Evolutionary conservation across 2,797 vertebrate species (phyloP), one percentile per base, ranked within the genome.

Genomic region (Syngnathus acus): DNA sequence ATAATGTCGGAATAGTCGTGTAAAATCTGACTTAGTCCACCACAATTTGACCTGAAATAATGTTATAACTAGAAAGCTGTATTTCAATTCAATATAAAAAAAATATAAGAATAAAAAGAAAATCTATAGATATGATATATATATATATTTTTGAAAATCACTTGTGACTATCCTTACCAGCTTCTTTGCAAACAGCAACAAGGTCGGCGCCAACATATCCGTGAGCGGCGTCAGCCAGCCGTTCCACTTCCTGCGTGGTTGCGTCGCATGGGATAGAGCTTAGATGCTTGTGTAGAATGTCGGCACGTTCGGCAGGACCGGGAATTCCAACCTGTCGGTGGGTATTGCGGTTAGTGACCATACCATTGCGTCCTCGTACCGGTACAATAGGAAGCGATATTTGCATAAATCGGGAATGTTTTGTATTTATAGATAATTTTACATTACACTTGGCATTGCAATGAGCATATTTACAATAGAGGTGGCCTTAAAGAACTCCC

Each of bases 141-240:
- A 3, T 32, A 3, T 32, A 32, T 32, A 3, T 32, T 2, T 32
- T 43, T 43, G 26, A 61, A 61, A 50, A 57, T 23, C 67, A 69
- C 17, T 73, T 43, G 48, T 3, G 19, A 51, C 2, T 11, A 14
- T 32, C 83, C 91, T 91, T 70, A 91, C 97, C 96, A 78, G 96
- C 95, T 79, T 99, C 96, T 73, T 97, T 95, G 86, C 95, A 96
- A 75, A 98, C 82, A 4, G 95, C 94, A 48, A 92, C 90, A 16
- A 99, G 87, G 79, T 99, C 97, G 0, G 97, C 95, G 42, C 95
- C 96, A 3, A 98, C 96, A 0, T 98, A 99, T 65, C 96, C 97
- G 1, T 98, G 95, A 0, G 94, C 87, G 0, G 70, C 78, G 0
- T 94, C 91, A 0, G 96, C 92, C 80, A 98, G 82, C n/a, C 86